Base-by-base conservation (phyloP, 2,113 vertebrate species). In the Ophiodon elongatus region DNA sequence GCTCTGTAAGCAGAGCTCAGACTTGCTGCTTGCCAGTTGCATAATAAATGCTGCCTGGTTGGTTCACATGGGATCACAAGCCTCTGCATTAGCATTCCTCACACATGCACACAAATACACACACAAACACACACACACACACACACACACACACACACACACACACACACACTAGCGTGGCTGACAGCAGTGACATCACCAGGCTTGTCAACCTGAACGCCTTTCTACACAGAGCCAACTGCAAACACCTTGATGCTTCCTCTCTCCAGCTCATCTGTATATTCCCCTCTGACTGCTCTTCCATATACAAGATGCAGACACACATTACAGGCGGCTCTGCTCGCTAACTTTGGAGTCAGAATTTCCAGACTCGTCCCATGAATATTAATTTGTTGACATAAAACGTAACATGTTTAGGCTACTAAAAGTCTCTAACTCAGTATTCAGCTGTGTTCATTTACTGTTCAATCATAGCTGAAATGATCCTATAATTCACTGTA, bases 81-180 rank as follows among this genome's bases (percentile, higher is more conserved):
- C 37, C 66, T 56, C 80, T 41, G 65, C 69, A 90, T 91, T 92
- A 89, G 89, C 83, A 92, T 91, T 89, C 88, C 85, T 64, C 23
- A 17, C 84, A 60, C 89, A 69, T 0, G 35, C 89, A 69, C 0
- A 27, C 87, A 67, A 35, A 75, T 70, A 73, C 6, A 54, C 64
- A 69, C 72, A 80, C 72, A 80, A 27, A 79, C 68, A 63, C 66
- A 75, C 45, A 72, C 67, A 67, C 39, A 13, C 41, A 41, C 41
- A 47, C 21, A 19, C 85, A 60, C 89, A 69, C 0, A 29, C 87
- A 72, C 60, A 76, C 75, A 77, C 7, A 56, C 57, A 70, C 72
- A 80, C 67, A 80, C 35, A 80, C 67, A 74, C 60, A 75, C 56
- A 72, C 71, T 64, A 9, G 50, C 47, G 31, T n/a, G 77, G 68